Evolutionary conservation across 1,140 invertebrate species (phyloP).

Genomic region (Bombus sylvicola): DNA sequence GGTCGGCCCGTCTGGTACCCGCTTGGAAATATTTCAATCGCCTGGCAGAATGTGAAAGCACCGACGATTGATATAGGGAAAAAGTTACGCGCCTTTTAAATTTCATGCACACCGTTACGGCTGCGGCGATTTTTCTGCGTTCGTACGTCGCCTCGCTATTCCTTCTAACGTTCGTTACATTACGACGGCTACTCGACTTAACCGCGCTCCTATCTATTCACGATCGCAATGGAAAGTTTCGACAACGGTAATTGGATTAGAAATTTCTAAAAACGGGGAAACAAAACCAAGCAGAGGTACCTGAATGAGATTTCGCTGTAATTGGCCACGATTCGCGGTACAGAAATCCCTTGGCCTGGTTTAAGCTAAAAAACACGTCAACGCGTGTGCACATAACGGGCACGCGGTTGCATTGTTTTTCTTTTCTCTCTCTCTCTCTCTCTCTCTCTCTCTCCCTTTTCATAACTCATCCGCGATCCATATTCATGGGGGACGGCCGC

Average conservation of each 20-base stretch:
- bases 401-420: constrained; percentile 1
- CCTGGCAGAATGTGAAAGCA: background rate
- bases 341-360: constrained; percentile 25
- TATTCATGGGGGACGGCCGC: constrained; percentile 21
- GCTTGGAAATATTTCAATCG: background rate
- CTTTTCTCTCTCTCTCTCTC: background rate
- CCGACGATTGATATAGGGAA: background rate
- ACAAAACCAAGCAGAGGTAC: background rate
- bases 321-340: constrained; percentile 29
- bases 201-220: background rate
- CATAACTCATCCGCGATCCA: constrained; percentile 43
- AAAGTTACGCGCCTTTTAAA: background rate
- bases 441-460: background rate
- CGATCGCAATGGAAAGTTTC: constrained; percentile 35
- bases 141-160: background rate
- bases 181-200: background rate
- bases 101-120: too few species aligned
- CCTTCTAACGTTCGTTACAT: too few species aligned
- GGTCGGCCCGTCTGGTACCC: background rate
- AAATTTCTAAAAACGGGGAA: background rate
- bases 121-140: too few species aligned
- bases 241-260: constrained; percentile 12
- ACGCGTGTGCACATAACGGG: constrained; percentile 15
- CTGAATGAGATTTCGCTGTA: constrained; percentile 6
- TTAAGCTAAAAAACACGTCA: background rate